These are phyloP conservation scores for Actinia equina DNA, from an alignment of 64 coral and sea anemone genomes.

Conservation along the genomic window DNA sequence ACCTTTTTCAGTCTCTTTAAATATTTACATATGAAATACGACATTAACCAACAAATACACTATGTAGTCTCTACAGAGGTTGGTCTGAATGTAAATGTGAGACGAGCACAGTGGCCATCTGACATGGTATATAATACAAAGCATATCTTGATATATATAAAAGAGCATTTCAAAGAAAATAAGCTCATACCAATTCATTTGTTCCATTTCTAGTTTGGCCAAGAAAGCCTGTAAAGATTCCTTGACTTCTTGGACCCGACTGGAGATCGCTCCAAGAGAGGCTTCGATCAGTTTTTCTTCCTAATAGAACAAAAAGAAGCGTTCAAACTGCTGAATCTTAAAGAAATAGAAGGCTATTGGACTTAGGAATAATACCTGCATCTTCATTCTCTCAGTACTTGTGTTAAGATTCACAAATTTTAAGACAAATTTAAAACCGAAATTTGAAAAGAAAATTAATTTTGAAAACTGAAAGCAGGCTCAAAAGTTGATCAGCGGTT, in stretches of 20 bases:
- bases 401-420: neutral
- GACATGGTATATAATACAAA: too few species aligned
- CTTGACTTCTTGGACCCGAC: slow-evolving; percentile 83
- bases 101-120: too few species aligned
- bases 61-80: too few species aligned
- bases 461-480: neutral
- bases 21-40: too few species aligned
- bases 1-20: too few species aligned
- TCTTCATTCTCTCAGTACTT: slow-evolving; percentile 21
- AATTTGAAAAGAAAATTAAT: neutral
- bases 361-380: slow-evolving; percentile 15
- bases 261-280: slow-evolving; percentile 76
- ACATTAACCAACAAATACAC: too few species aligned
- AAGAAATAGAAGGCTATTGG: neutral
- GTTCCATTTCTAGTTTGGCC: slow-evolving; percentile 81
- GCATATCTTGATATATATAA: too few species aligned
- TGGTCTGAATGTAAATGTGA: too few species aligned
- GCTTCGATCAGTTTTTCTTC: slow-evolving; percentile 82
- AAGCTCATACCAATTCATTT: slow-evolving; percentile 69
- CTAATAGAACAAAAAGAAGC: slow-evolving; percentile 13
- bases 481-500: neutral
- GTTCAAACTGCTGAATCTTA: neutral
- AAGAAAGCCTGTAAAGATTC: slow-evolving; percentile 83
- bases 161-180: too few species aligned
- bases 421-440: neutral